Percentiles rank a stretch among this genome's conserved stretches.
These are phyloP conservation scores for Chrosomus eos DNA, from an alignment of 2,797 vertebrate genomes.

Conservation along the genomic window DNA sequence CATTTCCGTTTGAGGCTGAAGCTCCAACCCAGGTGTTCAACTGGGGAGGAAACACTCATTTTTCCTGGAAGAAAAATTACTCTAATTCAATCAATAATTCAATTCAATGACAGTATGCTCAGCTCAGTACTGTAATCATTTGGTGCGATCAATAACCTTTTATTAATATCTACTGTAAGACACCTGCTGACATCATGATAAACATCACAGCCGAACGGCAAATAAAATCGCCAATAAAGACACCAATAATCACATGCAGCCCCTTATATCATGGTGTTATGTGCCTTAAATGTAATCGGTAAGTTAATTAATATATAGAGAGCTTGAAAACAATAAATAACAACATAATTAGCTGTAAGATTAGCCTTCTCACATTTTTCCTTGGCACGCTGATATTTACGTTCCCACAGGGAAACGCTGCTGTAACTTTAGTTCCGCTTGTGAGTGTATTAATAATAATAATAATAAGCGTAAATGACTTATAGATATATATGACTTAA, in stretches of 20 bases:
- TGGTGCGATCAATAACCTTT: background rate
- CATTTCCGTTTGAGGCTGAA: conserved; percentile 64
- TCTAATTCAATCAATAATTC: background rate
- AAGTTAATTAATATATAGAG: too few species aligned
- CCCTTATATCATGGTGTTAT: background rate
- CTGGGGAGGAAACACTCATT: conserved; percentile 11
- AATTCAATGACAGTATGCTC: background rate
- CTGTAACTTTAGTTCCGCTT: conserved; percentile 38
- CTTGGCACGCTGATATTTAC: conserved; percentile 44
- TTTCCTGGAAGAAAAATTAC: background rate
- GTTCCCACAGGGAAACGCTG: conserved; percentile 28
- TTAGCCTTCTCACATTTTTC: conserved; percentile 33
- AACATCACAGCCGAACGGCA: background rate
- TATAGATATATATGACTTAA: too few species aligned
- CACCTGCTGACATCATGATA: background rate
- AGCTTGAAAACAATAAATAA: background rate
- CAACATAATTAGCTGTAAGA: conserved; percentile 24
- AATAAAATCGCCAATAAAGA: background rate
- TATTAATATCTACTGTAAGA: background rate
- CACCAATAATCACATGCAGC: background rate
- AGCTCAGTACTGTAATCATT: background rate
- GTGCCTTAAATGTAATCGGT: background rate
- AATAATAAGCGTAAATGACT: too few species aligned
- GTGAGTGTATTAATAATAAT: background rate
- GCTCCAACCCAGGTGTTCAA: conserved; percentile 22